Evolutionary conservation across 2,113 vertebrate species (phyloP), one percentile per base, ranked within the genome.

Genomic region (Naja naja): DNA sequence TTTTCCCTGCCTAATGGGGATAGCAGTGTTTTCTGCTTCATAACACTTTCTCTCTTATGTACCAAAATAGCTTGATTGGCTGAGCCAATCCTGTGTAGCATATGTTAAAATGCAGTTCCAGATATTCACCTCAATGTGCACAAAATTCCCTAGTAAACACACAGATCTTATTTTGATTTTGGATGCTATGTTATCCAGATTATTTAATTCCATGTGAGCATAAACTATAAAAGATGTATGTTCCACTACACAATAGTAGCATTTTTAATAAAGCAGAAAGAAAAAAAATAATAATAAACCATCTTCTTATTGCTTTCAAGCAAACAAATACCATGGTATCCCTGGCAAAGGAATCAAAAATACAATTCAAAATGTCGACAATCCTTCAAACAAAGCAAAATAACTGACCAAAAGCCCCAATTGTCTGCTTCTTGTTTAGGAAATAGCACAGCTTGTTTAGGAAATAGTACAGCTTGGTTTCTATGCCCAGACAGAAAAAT

Each of bases 391-490:
- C 58, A 27, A 60, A 60, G 30, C 55, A 94, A 7, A 34, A 0
- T 30, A 89, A 91, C 23, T 89, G 85, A 49, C 90, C 64, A 81
- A 97, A 93, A 94, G 49, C 81, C 81, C 87, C 45, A 52, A 90
- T 23, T 55, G 91, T 11, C 94, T 95, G 91, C 9, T 92, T 95
- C 95, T 94, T 93, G 92, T 90, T 89, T 89, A 95, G 54, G 87
- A 95, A 92, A 69, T 93, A 95, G 96, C 94, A 34, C 30, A 69
- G 64, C 64, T 69, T 69, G 30, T 69, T 92, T 95, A 93, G 89
- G 96, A 96, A 95, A 93, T 90, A 55, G 93, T 93, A 96, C 94
- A 53, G 92, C 90, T 94, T 94, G 94, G 93, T 94, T 95, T 96
- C 93, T 91, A 86, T 1, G 45, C 90, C 95, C 95, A 95, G 93